A percentile compares a stretch with the other conserved stretches of the same genome.
Evolutionary conservation across 2,888 invertebrate genomes (phyloP).

Genomic region (Scaptomyza polygonia): DNA sequence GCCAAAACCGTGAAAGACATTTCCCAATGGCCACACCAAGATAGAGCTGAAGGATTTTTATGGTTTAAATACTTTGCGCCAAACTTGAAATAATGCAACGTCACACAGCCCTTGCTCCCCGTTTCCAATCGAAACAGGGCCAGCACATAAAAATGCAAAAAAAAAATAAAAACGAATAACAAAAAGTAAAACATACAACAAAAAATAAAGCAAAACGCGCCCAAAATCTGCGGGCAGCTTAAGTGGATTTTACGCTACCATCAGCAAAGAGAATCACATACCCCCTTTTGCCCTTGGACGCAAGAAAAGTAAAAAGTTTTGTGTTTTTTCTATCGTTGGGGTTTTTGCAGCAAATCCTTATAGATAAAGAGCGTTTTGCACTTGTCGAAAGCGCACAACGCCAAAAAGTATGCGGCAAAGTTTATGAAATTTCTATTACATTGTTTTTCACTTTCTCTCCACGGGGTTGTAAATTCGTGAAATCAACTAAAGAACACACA

Average conservation of each 20-base stretch:
- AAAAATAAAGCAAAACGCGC: conserved; percentile 54
- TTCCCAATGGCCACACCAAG: conserved; percentile 45
- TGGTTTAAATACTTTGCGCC: conserved; percentile 68
- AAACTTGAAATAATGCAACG: conserved; percentile 70
- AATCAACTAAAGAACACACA: conserved; percentile 48
- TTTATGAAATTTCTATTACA: conserved; percentile 72
- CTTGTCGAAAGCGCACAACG: conserved; percentile 58
- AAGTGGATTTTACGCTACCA: conserved; percentile 65
- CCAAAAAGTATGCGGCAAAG: conserved; percentile 51
- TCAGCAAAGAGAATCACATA: conserved; percentile 26
- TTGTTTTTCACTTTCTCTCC: conserved; percentile 68
- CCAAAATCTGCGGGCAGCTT: conserved; percentile 67
- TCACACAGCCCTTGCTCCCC: not conserved
- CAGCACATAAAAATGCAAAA: conserved; percentile 49
- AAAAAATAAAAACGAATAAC: conserved; percentile 15
- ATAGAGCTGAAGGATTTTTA: conserved; percentile 55
- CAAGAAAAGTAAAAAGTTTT: conserved; percentile 43
- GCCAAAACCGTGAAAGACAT: conserved; percentile 59
- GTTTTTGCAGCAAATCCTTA: conserved; percentile 57
- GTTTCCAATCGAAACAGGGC: not conserved
- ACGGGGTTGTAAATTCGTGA: conserved; percentile 54
- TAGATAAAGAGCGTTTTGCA: conserved; percentile 68
- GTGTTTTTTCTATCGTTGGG: conserved; percentile 33
- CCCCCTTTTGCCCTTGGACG: conserved; percentile 32
- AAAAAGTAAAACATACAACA: conserved; percentile 35